Percentiles rank a stretch among this genome's conserved stretches.
Evolutionary conservation across 2,113 vertebrate genomes (phyloP).

Genomic region (Heterotis niloticus): DNA sequence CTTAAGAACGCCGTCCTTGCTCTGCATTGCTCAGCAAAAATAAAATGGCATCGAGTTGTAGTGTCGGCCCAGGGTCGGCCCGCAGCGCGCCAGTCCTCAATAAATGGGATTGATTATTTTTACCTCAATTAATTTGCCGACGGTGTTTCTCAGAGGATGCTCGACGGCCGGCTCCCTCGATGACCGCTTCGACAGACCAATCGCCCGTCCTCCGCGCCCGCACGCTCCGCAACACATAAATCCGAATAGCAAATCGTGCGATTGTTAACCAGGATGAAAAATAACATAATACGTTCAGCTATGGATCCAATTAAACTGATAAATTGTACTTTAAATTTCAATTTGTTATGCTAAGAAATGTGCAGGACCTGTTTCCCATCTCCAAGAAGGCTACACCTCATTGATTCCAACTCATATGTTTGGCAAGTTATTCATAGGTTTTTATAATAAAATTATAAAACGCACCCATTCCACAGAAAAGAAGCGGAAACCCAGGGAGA

Average conservation of each 20-base stretch:
- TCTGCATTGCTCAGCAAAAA: not conserved
- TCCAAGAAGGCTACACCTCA: conserved; percentile 4
- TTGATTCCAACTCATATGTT: not conserved
- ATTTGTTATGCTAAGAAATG: conserved; percentile 53
- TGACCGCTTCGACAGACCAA: not conserved
- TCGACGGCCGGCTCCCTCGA: not conserved
- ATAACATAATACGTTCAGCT: conserved; percentile 50
- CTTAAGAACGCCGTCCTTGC: no score
- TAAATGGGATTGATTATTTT: conserved; percentile 23
- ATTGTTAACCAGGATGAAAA: conserved; percentile 46
- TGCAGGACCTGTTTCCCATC: not conserved
- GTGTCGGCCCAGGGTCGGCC: no score
- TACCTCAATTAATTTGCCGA: conserved; percentile 9
- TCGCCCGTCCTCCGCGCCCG: not conserved
- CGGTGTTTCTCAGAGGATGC: not conserved
- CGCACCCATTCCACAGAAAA: not conserved
- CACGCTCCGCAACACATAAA: conserved; percentile 33
- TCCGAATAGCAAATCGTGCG: conserved; percentile 38
- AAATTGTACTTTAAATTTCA: conserved; percentile 53
- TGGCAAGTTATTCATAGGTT: not conserved
- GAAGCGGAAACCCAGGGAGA: not conserved
- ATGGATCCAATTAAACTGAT: conserved; percentile 67
- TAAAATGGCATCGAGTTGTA: no score
- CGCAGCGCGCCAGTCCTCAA: conserved; percentile 20
- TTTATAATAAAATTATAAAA: not conserved